phyloP scores from a whole-genome alignment of 2,888 invertebrate genomes.

The Macroteleia sp. region DNA sequence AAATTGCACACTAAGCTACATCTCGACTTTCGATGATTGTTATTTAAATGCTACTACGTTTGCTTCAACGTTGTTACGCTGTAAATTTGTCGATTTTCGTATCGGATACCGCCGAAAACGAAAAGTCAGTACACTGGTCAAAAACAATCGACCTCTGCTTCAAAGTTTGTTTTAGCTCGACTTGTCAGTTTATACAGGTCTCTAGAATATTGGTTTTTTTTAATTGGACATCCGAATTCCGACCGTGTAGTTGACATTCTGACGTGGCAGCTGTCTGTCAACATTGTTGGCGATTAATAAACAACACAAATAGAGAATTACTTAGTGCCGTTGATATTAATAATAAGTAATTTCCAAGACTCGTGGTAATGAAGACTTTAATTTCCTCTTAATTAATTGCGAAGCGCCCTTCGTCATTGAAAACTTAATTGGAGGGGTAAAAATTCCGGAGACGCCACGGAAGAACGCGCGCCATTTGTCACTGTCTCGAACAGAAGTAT shows the following conservation, averaged over 20 bases:
- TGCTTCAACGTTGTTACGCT: slow-evolving; percentile 19
- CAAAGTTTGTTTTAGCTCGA: slow-evolving; percentile 61
- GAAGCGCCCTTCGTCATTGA: slow-evolving; percentile 67
- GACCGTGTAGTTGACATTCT: slow-evolving; percentile 53
- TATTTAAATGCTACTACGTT: too few species aligned
- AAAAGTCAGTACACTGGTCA: slow-evolving; percentile 43
- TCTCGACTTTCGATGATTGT: too few species aligned
- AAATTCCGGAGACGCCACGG: slow-evolving; percentile 75
- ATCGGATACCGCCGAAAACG: slow-evolving; percentile 38
- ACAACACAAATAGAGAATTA: slow-evolving; percentile 3
- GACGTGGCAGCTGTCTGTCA: slow-evolving; percentile 59
- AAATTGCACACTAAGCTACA: too few species aligned
- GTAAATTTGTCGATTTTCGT: slow-evolving; percentile 21
- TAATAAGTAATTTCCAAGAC: slow-evolving; percentile 12
- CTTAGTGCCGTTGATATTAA: background rate
- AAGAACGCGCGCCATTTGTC: slow-evolving; percentile 80
- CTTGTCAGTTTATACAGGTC: slow-evolving; percentile 60
- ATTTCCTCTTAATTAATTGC: slow-evolving; percentile 79
- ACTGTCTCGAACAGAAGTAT: slow-evolving; percentile 82
- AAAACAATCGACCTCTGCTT: slow-evolving; percentile 65
- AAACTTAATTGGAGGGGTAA: slow-evolving; percentile 72
- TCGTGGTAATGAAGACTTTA: slow-evolving; percentile 64
- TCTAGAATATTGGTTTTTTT: slow-evolving; percentile 68
- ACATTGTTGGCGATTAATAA: slow-evolving; percentile 36
- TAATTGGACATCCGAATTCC: slow-evolving; percentile 68